Evolutionary conservation across 2,797 vertebrate genomes (phyloP).

Genomic region (Halcyon smyrnensis): DNA sequence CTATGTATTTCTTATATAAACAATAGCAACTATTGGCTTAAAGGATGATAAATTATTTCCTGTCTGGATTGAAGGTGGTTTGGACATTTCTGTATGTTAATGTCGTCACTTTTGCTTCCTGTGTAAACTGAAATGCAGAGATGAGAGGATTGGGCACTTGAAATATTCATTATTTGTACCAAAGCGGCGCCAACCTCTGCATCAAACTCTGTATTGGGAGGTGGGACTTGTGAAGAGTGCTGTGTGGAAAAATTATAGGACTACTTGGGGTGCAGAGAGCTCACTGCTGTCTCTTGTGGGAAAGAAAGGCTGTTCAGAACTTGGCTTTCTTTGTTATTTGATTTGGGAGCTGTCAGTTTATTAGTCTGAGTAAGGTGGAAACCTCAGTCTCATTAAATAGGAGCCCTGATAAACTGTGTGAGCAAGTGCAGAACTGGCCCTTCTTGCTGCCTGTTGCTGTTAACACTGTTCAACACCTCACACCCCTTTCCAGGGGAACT

Average conservation of each 20-base stretch:
- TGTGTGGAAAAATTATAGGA: background rate
- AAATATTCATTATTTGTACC: background rate
- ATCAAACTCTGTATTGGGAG: background rate
- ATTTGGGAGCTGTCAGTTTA: background rate
- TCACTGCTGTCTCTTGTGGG: background rate
- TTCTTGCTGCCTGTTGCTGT: background rate
- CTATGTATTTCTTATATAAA: background rate
- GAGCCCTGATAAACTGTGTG: background rate
- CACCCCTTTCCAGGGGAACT: background rate
- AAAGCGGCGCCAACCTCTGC: background rate
- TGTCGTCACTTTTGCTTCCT: background rate
- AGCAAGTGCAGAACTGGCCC: background rate
- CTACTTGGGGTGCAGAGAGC: background rate
- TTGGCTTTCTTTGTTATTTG: background rate
- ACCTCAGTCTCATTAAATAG: background rate
- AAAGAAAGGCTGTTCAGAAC: background rate
- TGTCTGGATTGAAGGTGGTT: background rate
- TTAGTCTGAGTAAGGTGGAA: background rate
- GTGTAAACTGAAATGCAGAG: background rate
- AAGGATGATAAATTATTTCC: background rate
- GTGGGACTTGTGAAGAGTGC: background rate
- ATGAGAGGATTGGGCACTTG: background rate
- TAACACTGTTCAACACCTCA: rapidly evolving
- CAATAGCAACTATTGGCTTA: background rate
- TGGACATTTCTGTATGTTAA: background rate